Evolutionary conservation across 2,113 vertebrate genomes (phyloP).

Genomic region (Prionailurus bengalensis): DNA sequence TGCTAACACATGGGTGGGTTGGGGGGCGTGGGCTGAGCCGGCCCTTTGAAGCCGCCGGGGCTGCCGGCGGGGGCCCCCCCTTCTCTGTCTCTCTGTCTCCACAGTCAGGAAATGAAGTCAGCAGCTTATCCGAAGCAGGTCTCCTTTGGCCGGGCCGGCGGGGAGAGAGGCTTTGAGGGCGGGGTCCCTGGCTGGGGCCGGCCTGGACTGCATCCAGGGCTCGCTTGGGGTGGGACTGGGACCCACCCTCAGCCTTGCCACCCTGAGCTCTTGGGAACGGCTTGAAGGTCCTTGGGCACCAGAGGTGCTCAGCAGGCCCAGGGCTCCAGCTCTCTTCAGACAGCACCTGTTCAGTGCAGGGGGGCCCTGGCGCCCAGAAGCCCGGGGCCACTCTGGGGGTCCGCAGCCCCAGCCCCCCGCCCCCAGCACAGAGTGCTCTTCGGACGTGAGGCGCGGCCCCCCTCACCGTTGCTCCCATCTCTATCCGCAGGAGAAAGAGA

Average conservation of each 20-base stretch:
- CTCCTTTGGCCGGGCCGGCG: slow-evolving; percentile 53
- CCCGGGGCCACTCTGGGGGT: neutral
- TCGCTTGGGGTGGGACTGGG: neutral
- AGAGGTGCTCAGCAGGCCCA: neutral
- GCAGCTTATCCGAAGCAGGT: slow-evolving; percentile 87
- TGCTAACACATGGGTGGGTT: slow-evolving; percentile 85
- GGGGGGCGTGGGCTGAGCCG: slow-evolving; percentile 73
- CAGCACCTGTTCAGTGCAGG: neutral
- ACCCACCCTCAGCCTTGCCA: neutral
- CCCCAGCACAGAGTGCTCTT: rapidly evolving
- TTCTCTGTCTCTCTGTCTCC: slow-evolving; percentile 86
- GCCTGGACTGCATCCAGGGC: slow-evolving; percentile 44
- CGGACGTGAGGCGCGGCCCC: rapidly evolving
- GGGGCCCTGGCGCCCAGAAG: neutral
- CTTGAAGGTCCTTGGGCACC: neutral
- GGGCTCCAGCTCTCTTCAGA: neutral
- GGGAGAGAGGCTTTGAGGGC: neutral
- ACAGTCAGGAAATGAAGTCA: slow-evolving; percentile 90
- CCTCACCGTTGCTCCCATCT: neutral
- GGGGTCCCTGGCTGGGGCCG: neutral
- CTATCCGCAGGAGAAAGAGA: slow-evolving; percentile 84
- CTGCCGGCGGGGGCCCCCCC: slow-evolving; percentile 44
- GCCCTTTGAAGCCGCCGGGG: slow-evolving; percentile 83
- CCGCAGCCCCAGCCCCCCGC: neutral
- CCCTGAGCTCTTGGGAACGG: neutral